Evolutionary conservation across 2,113 vertebrate genomes (phyloP).

Genomic region (Pogonocichla stellata): DNA sequence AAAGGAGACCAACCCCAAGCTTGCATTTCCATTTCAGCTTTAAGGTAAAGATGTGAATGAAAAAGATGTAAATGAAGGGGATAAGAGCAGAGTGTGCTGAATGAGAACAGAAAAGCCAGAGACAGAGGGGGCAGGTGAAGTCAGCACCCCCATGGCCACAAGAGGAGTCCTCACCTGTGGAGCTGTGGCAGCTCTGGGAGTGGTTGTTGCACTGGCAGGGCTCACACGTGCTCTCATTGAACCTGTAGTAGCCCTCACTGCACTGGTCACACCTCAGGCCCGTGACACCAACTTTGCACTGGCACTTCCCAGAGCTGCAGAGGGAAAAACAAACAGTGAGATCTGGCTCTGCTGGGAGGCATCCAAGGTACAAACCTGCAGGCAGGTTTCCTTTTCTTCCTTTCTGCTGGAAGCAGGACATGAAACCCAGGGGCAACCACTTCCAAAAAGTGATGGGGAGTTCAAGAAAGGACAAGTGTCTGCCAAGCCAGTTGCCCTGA

Average conservation of each 20-base stretch:
- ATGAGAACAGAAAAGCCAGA: background rate
- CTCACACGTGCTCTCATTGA: conserved; percentile 49
- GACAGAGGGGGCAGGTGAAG: background rate
- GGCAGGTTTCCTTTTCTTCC: background rate
- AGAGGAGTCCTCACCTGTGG: conserved; percentile 63
- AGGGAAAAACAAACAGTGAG: background rate
- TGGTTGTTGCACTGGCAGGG: conserved; percentile 73
- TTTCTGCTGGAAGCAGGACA: background rate
- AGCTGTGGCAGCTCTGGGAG: conserved; percentile 63
- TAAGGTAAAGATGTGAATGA: background rate
- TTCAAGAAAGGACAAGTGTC: background rate
- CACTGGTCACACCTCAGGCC: conserved; percentile 68
- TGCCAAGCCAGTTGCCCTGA: background rate
- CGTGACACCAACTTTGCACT: conserved; percentile 65
- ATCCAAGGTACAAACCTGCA: background rate
- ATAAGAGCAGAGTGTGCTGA: background rate
- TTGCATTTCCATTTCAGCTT: background rate
- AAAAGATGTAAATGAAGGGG: background rate
- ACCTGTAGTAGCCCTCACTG: conserved; percentile 66
- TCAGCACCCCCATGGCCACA: background rate
- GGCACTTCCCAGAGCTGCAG: conserved; percentile 74
- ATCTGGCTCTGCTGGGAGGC: background rate
- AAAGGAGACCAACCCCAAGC: background rate
- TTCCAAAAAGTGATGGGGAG: background rate
- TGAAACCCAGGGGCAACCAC: background rate